Conservation (phyloP, 2,797 vertebrate genomes). For the Peromyscus nudipes region DNA sequence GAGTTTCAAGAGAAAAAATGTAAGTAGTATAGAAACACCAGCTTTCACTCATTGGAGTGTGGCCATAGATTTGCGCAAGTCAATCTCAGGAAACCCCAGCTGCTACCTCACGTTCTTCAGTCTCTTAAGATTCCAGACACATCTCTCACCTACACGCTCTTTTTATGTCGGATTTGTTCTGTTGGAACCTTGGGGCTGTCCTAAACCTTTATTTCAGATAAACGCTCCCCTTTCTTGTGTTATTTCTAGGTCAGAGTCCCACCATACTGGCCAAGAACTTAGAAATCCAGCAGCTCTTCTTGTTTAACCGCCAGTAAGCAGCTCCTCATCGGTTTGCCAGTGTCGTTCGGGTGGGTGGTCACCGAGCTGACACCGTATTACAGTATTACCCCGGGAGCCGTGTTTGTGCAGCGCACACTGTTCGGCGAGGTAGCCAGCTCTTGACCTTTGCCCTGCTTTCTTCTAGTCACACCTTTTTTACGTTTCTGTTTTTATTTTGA, state of each 20-base stretch:
- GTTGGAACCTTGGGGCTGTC: not conserved
- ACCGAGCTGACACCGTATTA: not conserved
- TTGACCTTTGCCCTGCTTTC: not conserved
- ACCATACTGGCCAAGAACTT: not conserved
- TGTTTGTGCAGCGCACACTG: not conserved
- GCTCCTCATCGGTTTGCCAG: not conserved
- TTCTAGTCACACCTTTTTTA: not conserved
- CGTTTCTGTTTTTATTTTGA: not conserved
- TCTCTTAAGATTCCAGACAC: not conserved
- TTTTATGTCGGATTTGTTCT: not conserved
- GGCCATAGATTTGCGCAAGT: not conserved
- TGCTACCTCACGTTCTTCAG: not conserved
- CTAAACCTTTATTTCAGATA: conserved; percentile 1
- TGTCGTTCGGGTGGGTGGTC: not conserved
- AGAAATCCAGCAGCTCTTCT: not conserved
- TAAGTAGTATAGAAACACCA: not conserved
- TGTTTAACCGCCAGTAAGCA: not conserved
- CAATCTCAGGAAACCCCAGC: not conserved
- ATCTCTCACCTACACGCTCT: not conserved
- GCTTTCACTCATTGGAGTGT: not conserved
- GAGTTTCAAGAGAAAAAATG: not conserved
- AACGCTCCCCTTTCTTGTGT: not conserved
- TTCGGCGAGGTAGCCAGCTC: not conserved
- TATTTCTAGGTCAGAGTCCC: conserved; percentile 1
- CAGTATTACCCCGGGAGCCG: not conserved